Base-by-base conservation (phyloP, 2,888 invertebrate species). In the Luperina nickerlii region DNA sequence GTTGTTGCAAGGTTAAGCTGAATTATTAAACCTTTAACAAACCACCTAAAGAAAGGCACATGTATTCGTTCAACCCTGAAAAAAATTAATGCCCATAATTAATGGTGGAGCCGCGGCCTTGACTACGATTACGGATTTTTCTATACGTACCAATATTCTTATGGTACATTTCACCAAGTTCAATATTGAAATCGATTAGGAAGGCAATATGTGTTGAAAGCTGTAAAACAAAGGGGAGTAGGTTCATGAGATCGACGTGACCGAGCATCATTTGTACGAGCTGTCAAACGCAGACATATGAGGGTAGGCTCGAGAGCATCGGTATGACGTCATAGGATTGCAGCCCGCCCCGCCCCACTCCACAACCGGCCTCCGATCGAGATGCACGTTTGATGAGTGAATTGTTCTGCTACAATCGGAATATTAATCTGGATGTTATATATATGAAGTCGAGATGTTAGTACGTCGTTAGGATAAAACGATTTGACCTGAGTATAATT, bases 281-380 rank as follows among this genome's bases (percentile, higher is more conserved):
- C 90, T 92, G 93, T 92, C 93, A 91, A 90, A 84, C 76, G 79
- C 92, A 92, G 89, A 87, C 87, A 81, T 88, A 90, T 89, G 90
- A 91, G 91, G 91, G 91, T 91, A 91, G 89, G 86, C 84, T 88
- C 69, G 87, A 88, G 89, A 90, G 87, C 87, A 82, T 74, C 80
- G 67, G 54, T n/a, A 80, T 90, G 89, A 91, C 91, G 89, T 90
- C 90, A 90, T 74, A 78, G 74, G 62, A 76, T 82, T 86, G 75
- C 57, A 74, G 42, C 24, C 69, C 74, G 74, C 78, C 86, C 67
- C 81, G 65, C 81, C 83, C 76, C 82, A 82, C 79, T 76, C 81
- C 82, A 80, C 74, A 18, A 71, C 7, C 76, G 74, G 78, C 77
- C 79, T 85, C 81, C 81, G 78, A 88, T 79, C 79, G 82, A 79